phyloP scores from a whole-genome alignment of 2,888 invertebrate species.

The Lycophotia porphyrea region DNA sequence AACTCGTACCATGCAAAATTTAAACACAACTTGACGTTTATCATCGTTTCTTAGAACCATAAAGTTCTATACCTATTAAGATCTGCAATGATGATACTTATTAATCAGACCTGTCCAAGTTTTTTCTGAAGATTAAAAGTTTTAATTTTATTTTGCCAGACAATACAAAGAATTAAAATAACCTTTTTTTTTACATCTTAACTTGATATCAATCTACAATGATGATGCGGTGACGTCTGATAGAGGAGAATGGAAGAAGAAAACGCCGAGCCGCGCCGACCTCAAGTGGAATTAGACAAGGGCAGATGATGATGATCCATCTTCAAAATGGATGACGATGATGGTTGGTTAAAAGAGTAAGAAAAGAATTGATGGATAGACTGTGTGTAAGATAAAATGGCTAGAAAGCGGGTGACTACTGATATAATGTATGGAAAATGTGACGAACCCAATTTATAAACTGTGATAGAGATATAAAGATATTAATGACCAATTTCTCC shows the following conservation, averaged over 20 bases:
- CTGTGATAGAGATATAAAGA: too few relatives aligned
- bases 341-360: neutral
- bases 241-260: neutral
- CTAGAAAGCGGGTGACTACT: neutral
- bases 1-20: slow-evolving; percentile 16
- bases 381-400: neutral
- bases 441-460: too few relatives aligned
- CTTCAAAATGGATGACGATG: neutral
- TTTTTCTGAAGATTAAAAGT: neutral
- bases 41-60: slow-evolving; percentile 26
- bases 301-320: neutral
- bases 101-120: slow-evolving; percentile 15
- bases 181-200: slow-evolving; percentile 4
- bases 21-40: slow-evolving; percentile 19
- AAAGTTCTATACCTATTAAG: neutral
- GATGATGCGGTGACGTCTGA: neutral
- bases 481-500: too few relatives aligned
- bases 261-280: neutral
- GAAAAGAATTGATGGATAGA: neutral
- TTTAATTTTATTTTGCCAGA: slow-evolving; percentile 4
- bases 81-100: slow-evolving; percentile 5
- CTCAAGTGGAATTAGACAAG: neutral
- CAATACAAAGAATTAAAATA: neutral
- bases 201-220: neutral
- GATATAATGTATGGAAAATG: too few relatives aligned